phyloP scores from a whole-genome alignment of 35 echinoderm and acorn worm genomes.

The Amphiura filiformis region DNA sequence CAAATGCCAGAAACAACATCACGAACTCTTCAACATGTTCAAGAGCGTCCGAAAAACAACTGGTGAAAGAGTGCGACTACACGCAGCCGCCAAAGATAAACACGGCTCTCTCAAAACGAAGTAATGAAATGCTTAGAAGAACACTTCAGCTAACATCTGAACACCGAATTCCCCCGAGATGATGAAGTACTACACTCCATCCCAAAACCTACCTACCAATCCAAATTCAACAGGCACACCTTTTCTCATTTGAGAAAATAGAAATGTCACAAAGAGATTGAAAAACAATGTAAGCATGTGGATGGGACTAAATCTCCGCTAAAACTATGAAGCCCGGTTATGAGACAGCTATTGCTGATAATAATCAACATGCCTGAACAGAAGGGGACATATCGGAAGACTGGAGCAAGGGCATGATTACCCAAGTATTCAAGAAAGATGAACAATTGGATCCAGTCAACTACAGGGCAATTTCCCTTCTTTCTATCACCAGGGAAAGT shows the following conservation, averaged over 20 bases:
- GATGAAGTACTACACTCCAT: not conserved
- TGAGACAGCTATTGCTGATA: conserved; percentile 16
- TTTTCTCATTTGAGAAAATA: conserved; percentile 3
- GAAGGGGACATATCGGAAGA: conserved; percentile 19
- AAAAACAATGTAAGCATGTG: not conserved
- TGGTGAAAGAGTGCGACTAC: conserved; percentile 7
- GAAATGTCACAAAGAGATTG: not conserved
- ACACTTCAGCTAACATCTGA: conserved; percentile 20
- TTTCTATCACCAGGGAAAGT: conserved; percentile 18
- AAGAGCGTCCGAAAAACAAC: not conserved
- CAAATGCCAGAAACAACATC: conserved; percentile 18
- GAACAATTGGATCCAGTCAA: conserved; percentile 38
- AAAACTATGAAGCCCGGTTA: not conserved
- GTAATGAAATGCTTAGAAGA: conserved; percentile 25
- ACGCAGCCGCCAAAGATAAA: conserved; percentile 14
- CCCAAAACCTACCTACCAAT: not conserved
- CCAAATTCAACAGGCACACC: not conserved
- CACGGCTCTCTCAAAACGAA: not conserved
- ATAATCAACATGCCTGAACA: not conserved
- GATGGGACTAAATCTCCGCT: not conserved
- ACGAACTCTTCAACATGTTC: conserved; percentile 8
- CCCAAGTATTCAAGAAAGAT: conserved; percentile 46
- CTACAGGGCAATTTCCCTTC: conserved; percentile 31
- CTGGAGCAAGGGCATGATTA: conserved; percentile 33
- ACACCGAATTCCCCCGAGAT: conserved; percentile 25